Base-by-base conservation (phyloP, 2,888 invertebrate genomes). In the Leptinotarsa haldemani region DNA sequence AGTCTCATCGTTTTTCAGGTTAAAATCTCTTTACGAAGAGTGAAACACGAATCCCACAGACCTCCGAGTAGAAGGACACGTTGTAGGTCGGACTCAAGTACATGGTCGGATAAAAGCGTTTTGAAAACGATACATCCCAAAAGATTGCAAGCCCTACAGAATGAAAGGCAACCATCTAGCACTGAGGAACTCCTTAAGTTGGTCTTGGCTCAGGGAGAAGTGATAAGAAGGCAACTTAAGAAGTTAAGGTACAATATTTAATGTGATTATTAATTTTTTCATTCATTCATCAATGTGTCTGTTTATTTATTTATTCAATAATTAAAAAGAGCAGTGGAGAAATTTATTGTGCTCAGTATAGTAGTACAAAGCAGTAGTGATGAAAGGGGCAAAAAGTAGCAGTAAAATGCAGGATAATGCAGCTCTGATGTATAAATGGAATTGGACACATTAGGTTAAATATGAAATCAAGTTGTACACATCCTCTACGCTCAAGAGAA, bases 151-250 rank as follows among this genome's bases (percentile, higher is more conserved):
- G 84, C 84, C 20, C 77, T 88, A 71, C 85, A 87, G 80, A 85
- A 85, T 80, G 82, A 88, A 84, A 83, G 88, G 83, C 82, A 89
- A 76, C 85, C 87, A 9, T 85, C 85, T 20, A 87, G 84, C 74
- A 87, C 90, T 74, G 90, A 90, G 79, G 87, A 89, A 79, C 83
- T 90, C 68, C 85, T 90, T 77, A 90, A 90, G 83, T 84, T 90
- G 74, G 91, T 92, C 72, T 85, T 91, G 65, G 89, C 89, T 1
- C 92, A 92, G 84, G 91, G 91, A 46, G 90, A 91, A 83, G 90
- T 90, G 56, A 90, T 92, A 71, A 89, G 88, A 76, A 86, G 84
- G 75, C 88, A 88, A 80, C 81, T 89, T 66, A 87, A 86, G 77
- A 87, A 87, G 81, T 82, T 88, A 73, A 85, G 88, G 88, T 40